phyloP scores from a whole-genome alignment of 2,113 vertebrate genomes.

The Ceyx cyanopectus region DNA sequence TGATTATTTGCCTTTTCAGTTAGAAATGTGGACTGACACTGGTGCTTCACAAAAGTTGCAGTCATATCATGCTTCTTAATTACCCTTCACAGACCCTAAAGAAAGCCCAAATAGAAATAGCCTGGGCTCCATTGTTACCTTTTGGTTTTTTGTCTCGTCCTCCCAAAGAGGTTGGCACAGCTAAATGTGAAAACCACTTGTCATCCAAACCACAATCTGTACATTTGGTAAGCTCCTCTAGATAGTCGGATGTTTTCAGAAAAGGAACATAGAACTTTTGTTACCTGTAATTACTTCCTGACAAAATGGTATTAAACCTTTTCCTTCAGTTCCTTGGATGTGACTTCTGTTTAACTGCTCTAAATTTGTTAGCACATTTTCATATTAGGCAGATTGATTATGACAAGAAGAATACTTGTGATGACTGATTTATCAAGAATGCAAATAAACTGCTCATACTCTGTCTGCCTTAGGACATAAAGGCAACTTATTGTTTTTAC shows the following conservation, averaged over 20 bases:
- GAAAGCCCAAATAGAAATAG: background rate
- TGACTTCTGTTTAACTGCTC: background rate
- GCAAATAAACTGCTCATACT: background rate
- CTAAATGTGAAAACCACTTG: background rate
- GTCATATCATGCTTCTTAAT: background rate
- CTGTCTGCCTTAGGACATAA: background rate
- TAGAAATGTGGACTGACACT: background rate
- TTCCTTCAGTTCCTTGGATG: background rate
- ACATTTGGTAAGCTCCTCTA: background rate
- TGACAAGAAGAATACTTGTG: background rate
- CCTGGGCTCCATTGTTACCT: too few relatives aligned
- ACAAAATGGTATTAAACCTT: background rate
- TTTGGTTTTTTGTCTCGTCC: background rate
- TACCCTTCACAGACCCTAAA: background rate
- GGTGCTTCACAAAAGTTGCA: background rate
- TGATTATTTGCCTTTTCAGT: background rate
- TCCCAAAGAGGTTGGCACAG: background rate
- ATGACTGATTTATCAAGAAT: background rate
- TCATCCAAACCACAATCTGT: background rate
- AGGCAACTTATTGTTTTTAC: background rate
- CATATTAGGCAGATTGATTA: background rate
- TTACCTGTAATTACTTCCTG: background rate
- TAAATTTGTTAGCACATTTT: background rate
- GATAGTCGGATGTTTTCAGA: background rate
- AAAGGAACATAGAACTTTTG: background rate